Conservation (phyloP, 2,113 vertebrate genomes). For the Embiotoca jacksoni region DNA sequence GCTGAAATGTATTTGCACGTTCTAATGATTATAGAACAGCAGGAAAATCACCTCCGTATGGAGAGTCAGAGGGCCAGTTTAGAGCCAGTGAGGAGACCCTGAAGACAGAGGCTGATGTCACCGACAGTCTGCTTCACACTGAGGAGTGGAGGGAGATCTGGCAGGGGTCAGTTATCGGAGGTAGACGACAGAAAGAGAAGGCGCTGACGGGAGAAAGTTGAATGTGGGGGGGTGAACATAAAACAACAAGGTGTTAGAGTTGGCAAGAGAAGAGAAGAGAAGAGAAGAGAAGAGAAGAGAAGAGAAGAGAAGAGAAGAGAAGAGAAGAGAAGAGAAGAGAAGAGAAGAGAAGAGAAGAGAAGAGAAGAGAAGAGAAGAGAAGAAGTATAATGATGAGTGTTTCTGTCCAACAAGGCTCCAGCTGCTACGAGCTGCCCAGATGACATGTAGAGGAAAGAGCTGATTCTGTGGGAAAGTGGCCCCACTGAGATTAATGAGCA, state of each 20-base stretch:
- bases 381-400: slow-evolving; percentile 18
- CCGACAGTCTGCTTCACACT: slow-evolving; percentile 48
- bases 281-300: neutral
- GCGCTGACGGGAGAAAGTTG: neutral
- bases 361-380: slow-evolving; percentile 8
- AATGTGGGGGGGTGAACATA: neutral
- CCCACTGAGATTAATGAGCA: slow-evolving; percentile 68
- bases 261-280: slow-evolving; percentile 8
- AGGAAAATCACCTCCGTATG: slow-evolving; percentile 81
- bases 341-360: rapidly evolving
- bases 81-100: slow-evolving; percentile 42
- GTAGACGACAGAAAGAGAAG: slow-evolving; percentile 2
- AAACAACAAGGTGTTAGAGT: slow-evolving; percentile 43
- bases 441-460: slow-evolving; percentile 9
- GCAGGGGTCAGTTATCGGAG: slow-evolving; percentile 18
- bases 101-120: slow-evolving; percentile 64
- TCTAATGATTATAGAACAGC: slow-evolving; percentile 57
- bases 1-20: slow-evolving; percentile 74
- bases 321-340: neutral
- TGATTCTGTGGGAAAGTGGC: slow-evolving; percentile 68
- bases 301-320: neutral
- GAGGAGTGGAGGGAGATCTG: slow-evolving; percentile 41
- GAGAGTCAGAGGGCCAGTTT: slow-evolving; percentile 49
- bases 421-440: slow-evolving; percentile 61
- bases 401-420: slow-evolving; percentile 51